Base-by-base conservation (phyloP, 2,113 vertebrate genomes). In the Tilapia sparmanii region DNA sequence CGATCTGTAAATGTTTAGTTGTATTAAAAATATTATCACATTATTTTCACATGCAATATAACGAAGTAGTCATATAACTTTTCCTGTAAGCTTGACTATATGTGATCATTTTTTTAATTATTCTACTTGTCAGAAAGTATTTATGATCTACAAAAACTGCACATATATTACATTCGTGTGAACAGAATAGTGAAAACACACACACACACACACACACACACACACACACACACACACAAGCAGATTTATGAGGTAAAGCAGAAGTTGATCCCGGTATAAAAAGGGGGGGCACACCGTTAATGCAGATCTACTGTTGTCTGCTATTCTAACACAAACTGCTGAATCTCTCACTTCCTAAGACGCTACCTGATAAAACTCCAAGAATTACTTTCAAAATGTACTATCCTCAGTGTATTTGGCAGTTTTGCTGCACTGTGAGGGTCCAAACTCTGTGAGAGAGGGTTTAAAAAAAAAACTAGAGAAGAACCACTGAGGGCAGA, bases 191-290 rank as follows among this genome's bases (percentile, higher is more conserved):
- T 29, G 16, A 13, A 26, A 2, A 24, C 33, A 63, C 29, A 63
- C 57, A 59, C 7, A 8, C 4, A 52, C 6, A 55, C 53, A 55
- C 6, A 26, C 54, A 26, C 6, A 24, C 54, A 55, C 19, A 15
- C 7, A 57, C 55, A 29, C 7, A 5, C 8, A 59, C 5, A 31
- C 6, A 55, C 0, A 55, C 7, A 57, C 7, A 33, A 33, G 31
- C 31, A 33, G 31, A 33, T 33, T 33, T 26, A 57, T 26, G 2
- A 15, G 2, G n/a, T 26, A 18, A 73, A 73, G 68, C 40, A 18
- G 13, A 7, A 18, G 68, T 29, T 76, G 40, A 26, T 73, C 22
- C 40, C 10, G 13, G 38, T 7, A 45, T 47, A 26, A 73, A 73
- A 45, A 47, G 24, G 8, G 24, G 8, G 68, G 22, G 5, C 24